phyloP scores from a whole-genome alignment of 2,113 vertebrate species.

The Mixornis gularis region DNA sequence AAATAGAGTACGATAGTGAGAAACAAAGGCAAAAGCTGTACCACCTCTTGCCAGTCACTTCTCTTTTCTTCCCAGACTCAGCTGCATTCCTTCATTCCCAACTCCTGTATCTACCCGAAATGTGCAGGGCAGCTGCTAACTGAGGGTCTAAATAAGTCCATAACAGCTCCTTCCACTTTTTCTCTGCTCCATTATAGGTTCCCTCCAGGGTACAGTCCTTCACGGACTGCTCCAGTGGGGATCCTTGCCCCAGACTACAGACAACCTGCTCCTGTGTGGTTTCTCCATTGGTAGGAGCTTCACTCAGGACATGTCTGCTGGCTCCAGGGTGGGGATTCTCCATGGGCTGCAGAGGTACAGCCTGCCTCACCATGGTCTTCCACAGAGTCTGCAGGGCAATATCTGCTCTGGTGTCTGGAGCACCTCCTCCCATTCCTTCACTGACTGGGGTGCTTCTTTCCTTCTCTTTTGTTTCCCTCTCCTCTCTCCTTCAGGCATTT shows the following conservation, averaged over 20 bases:
- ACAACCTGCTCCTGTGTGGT: background rate
- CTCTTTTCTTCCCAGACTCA: background rate
- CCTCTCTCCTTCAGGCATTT: background rate
- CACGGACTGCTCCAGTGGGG: background rate
- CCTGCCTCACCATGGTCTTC: background rate
- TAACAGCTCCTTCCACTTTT: background rate
- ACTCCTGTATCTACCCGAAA: background rate
- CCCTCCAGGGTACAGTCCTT: background rate
- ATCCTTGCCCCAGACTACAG: background rate
- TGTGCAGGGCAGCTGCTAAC: background rate
- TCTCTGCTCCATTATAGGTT: background rate
- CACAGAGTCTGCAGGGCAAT: background rate
- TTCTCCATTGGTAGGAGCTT: background rate
- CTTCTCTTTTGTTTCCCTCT: background rate
- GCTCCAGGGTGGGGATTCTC: background rate
- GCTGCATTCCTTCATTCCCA: background rate
- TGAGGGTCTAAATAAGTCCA: fast-evolving
- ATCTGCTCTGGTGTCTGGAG: background rate
- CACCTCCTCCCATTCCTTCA: background rate
- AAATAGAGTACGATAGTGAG: background rate
- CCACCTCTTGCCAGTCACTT: background rate
- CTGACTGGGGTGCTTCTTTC: background rate
- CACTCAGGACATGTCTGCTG: background rate
- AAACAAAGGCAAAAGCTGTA: background rate
- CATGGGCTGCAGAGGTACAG: background rate